Percentiles rank a stretch among this genome's conserved stretches.
These are phyloP conservation scores for Asarcornis scutulata DNA, from an alignment of 2,113 vertebrate genomes.

Conservation along the genomic window DNA sequence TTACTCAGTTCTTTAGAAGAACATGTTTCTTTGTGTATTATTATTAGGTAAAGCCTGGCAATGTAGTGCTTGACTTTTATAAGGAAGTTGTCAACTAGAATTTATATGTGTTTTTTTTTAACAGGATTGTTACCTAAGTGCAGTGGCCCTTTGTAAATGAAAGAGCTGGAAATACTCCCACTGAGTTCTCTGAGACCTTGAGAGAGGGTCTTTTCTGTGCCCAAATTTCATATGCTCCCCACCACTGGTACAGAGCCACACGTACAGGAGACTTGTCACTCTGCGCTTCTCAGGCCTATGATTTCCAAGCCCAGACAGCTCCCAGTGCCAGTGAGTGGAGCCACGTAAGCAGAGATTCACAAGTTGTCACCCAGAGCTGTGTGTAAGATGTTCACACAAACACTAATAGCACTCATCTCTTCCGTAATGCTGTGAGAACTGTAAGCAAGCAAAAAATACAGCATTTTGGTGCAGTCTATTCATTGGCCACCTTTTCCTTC, in stretches of 20 bases:
- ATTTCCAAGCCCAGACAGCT: not conserved
- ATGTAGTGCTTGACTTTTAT: not conserved
- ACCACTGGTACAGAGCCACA: fast-evolving
- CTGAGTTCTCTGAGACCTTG: not conserved
- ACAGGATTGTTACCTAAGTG: not conserved
- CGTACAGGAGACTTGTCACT: not conserved
- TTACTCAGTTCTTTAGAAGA: not conserved
- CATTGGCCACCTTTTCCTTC: not conserved
- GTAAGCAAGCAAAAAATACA: not conserved
- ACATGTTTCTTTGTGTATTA: not conserved
- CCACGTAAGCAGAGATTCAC: conserved; percentile 19
- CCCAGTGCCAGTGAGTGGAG: not conserved
- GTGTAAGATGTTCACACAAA: not conserved
- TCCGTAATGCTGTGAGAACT: not conserved
- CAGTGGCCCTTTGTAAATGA: not conserved
- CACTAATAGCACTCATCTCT: not conserved
- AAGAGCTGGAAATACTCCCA: not conserved
- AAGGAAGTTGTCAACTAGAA: not conserved
- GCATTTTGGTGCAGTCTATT: not conserved
- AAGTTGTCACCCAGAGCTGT: not conserved
- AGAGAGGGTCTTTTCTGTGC: not conserved
- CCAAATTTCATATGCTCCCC: not conserved
- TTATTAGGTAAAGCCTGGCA: not conserved
- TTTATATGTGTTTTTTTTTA: not conserved
- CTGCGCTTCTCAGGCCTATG: not conserved